Evolutionary conservation across 2,797 vertebrate genomes (phyloP), one percentile per base, ranked within the genome.

Genomic region (Rhinoraja longicauda): DNA sequence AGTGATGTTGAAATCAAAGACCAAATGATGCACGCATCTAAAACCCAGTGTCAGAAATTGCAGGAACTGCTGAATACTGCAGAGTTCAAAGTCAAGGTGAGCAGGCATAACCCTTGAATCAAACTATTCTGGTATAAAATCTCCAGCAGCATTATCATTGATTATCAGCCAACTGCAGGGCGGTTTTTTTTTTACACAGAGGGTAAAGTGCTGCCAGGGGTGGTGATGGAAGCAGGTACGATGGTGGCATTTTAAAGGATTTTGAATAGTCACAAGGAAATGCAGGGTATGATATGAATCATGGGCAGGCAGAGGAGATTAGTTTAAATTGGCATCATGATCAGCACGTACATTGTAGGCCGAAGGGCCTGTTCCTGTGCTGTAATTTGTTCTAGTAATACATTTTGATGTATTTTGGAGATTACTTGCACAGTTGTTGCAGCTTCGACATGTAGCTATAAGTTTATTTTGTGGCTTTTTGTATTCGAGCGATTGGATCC

Each of bases 41-140:
- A 96, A 95, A 98, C 97, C 79, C 97, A 96, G 86, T 97, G 97
- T 7, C 96, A 97, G 93, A 98, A 97, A 93, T 96, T 98, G 93
- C 98, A 98, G 94, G 98, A 98, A 75, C 26, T 92, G 39, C 70
- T 92, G 4, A 92, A 92, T 4, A 53, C 39, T 92, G 90, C 90
- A 72, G 70, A 92, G 39, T 21, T 92, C 70, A 92, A 39, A 57
- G 53, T 92, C 36, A 70, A 92, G 90, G 90, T 92, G 45, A 75
- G 90, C 32, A 26, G 26, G 39, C 13, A 1, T 7, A 39, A 0
- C 7, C 67, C 13, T 90, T 13, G 1, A 70, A 90, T 24, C 32
- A 39, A 36, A 90, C 7, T 53, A 36, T 0, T 57, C 39, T 53
- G 4, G 17, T 57, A 75, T 39, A 53, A 26, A 26, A 53, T 57